Evolutionary conservation across 2,888 invertebrate species (phyloP), one percentile per base, ranked within the genome.

Genomic region (Cataglyphis altisquamis): DNA sequence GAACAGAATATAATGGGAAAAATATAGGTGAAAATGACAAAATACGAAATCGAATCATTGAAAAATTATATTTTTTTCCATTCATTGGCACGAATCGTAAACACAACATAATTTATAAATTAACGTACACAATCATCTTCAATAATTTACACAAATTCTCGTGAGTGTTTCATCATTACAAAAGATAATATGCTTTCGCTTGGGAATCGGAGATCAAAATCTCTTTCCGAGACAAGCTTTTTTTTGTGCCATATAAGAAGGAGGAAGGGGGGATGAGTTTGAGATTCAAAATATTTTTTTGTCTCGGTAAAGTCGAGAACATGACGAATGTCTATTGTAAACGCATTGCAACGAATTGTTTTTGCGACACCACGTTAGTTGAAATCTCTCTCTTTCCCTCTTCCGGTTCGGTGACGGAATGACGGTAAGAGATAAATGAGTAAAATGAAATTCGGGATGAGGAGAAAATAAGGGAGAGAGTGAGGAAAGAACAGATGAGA

Each of bases 71-170:
- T 94, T 94, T 94, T 94, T 91, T 94, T 93, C 92, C 93, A 94
- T 92, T 94, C 93, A 52, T 52, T 94, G 94, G 94, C 94, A 94
- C 94, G 94, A 90, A 91, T 94, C 89, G 91, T 92, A 93, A 94
- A 93, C 93, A 94, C 94, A 94, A 94, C 94, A 94, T 94, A 94
- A 94, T 94, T 94, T 94, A 94, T 94, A 94, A 94, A 94, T 94
- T 94, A 94, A 94, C 94, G 92, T 94, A 94, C 94, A 94, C 94
- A 94, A 93, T 94, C 91, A 83, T 90, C 86, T 68, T 86, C 88
- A 92, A 92, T 92, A 92, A 92, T 92, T 92, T 92, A 92, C 90
- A 92, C 89, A 92, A 89, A 90, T 84, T 89, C 85, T 87, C 82
- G 84, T 82, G 82, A 85, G 85, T 83, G 83, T 86, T 77, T 86